These are phyloP conservation scores for Lepidothrix coronata DNA, from an alignment of 2,113 vertebrate genomes.

Conservation along the genomic window DNA sequence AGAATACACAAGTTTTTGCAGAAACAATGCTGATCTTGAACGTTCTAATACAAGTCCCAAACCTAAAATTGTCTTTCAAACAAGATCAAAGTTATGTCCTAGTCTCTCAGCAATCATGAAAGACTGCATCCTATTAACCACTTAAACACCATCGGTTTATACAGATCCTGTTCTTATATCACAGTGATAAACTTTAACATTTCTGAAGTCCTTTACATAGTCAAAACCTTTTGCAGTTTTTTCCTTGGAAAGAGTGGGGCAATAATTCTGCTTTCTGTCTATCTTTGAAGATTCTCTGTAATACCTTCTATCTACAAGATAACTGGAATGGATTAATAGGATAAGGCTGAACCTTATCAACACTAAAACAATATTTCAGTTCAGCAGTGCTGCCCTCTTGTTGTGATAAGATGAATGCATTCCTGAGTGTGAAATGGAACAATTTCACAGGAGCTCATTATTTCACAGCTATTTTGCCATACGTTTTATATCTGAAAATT, in stretches of 20 bases:
- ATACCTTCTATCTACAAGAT: background rate
- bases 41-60: background rate
- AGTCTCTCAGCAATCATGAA: background rate
- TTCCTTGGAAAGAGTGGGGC: background rate
- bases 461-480: background rate
- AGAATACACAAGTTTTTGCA: background rate
- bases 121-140: background rate
- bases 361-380: background rate
- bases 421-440: background rate
- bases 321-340: background rate
- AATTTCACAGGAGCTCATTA: background rate
- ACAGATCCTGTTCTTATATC: background rate
- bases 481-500: background rate
- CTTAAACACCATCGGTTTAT: background rate
- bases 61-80: background rate
- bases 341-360: background rate
- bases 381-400: background rate
- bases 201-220: background rate
- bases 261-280: background rate
- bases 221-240: background rate
- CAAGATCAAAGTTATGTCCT: background rate
- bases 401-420: background rate
- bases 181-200: background rate
- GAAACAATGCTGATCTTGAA: background rate
- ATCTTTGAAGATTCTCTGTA: background rate